A percentile compares a stretch with the other conserved stretches of the same genome.
Conservation (phyloP, 2,797 vertebrate species). For the Thaleichthys pacificus region DNA sequence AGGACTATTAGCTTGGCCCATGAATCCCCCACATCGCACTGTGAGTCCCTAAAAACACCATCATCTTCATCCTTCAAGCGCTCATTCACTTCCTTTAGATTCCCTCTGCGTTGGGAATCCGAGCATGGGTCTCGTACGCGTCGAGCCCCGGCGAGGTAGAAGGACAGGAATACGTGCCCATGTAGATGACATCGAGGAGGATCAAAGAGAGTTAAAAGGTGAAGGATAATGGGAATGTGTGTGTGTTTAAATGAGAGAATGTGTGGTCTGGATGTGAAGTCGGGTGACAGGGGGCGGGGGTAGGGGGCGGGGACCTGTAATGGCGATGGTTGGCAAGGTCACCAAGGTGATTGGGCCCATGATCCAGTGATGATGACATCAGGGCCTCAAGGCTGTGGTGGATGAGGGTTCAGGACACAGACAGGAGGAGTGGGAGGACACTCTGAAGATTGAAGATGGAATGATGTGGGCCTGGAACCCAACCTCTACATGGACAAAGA, state of each 20-base stretch:
- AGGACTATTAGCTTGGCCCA: constrained; percentile 58
- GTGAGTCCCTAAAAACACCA: constrained; percentile 52
- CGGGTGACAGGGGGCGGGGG: constrained; percentile 45
- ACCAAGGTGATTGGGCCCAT: constrained; percentile 45
- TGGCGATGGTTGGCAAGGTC: constrained; percentile 55
- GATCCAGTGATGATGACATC: constrained; percentile 37
- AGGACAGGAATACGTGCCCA: neutral
- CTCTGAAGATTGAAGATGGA: neutral
- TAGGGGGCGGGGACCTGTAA: constrained; percentile 35
- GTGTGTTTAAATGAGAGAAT: constrained; percentile 24
- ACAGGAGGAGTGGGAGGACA: neutral
- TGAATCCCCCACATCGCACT: constrained; percentile 42
- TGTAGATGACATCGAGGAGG: neutral
- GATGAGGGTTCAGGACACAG: constrained; percentile 14
- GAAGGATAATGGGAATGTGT: constrained; percentile 2
- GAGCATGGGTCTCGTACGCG: constrained; percentile 1
- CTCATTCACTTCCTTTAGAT: constrained; percentile 11
- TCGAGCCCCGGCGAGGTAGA: constrained; percentile 8
- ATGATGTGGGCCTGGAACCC: neutral
- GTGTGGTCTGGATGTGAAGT: constrained; percentile 30
- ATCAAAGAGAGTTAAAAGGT: neutral
- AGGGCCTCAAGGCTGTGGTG: constrained; percentile 46
- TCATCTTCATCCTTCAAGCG: constrained; percentile 48
- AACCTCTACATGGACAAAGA: neutral
- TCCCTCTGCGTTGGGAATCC: constrained; percentile 21